Evolutionary conservation across 2,888 invertebrate species (phyloP).

Genomic region (Netelia fuscicornis): DNA sequence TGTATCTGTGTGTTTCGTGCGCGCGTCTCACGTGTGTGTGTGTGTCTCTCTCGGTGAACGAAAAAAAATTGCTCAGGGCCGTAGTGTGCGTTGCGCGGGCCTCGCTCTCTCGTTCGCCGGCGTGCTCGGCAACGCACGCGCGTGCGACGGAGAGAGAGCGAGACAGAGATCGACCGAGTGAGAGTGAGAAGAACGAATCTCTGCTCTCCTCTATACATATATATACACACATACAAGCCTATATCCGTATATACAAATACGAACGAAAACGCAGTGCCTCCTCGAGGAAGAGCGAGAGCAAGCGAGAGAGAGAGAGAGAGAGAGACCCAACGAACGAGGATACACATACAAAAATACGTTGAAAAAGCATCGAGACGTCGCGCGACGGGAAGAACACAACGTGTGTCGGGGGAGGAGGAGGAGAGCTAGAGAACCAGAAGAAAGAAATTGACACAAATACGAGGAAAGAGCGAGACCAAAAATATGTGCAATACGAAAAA

Average conservation of each 20-base stretch:
- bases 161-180: slow-evolving; percentile 25
- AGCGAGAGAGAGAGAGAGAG: slow-evolving; percentile 35
- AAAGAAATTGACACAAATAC: too few species aligned
- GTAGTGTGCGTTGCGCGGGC: slow-evolving; percentile 48
- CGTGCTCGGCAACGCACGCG: slow-evolving; percentile 48
- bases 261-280: neutral
- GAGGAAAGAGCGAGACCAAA: slow-evolving; percentile 19
- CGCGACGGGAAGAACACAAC: slow-evolving; percentile 30
- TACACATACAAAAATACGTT: too few species aligned
- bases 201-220: too few species aligned
- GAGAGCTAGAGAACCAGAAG: too few species aligned
- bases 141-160: slow-evolving; percentile 45
- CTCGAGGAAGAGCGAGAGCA: neutral
- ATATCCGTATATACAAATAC: too few species aligned
- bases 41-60: neutral
- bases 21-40: neutral
- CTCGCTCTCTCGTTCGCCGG: slow-evolving; percentile 41
- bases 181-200: slow-evolving; percentile 79
- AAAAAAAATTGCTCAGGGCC: slow-evolving; percentile 52
- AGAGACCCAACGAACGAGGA: neutral
- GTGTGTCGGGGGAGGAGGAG: slow-evolving; percentile 38
- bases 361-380: neutral
- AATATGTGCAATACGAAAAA: slow-evolving; percentile 18
- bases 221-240: too few species aligned
- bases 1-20: slow-evolving; percentile 1